phyloP scores from a whole-genome alignment of 2,113 vertebrate genomes.

The Hymenochirus boettgeri region DNA sequence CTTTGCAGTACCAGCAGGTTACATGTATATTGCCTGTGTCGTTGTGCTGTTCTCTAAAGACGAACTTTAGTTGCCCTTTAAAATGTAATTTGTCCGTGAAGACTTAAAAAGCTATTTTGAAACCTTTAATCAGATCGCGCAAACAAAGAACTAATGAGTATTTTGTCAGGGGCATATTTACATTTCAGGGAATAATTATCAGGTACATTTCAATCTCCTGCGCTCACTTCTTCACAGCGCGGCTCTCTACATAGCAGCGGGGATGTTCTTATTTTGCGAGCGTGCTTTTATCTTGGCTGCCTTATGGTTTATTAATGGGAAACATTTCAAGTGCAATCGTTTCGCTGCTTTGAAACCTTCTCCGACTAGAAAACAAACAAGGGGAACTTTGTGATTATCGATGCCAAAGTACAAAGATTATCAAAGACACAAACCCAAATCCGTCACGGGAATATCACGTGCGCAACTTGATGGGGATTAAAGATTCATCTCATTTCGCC shows the following conservation, averaged over 20 bases:
- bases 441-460: too few relatives aligned
- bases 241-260: conserved; percentile 14
- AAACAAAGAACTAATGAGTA: conserved; percentile 18
- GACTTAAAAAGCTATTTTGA: too few relatives aligned
- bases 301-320: conserved; percentile 33
- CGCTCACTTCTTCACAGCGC: conserved; percentile 13
- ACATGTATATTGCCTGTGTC: too few relatives aligned
- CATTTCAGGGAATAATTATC: conserved; percentile 24
- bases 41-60: too few relatives aligned
- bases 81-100: too few relatives aligned
- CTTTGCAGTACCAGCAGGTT: too few relatives aligned
- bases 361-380: not conserved
- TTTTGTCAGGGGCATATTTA: conserved; percentile 28
- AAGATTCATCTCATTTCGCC: too few relatives aligned
- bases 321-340: conserved; percentile 16
- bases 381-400: too few relatives aligned
- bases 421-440: too few relatives aligned
- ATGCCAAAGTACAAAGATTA: too few relatives aligned
- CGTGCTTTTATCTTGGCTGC: conserved; percentile 21
- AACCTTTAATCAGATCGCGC: conserved; percentile 7
- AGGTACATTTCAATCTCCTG: conserved; percentile 7
- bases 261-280: conserved; percentile 21
- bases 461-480: too few relatives aligned
- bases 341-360: conserved; percentile 8
- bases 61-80: too few relatives aligned